Percentiles rank a stretch among this genome's conserved stretches.
Evolutionary conservation across 2,888 invertebrate genomes (phyloP).

Genomic region (Baronia brevicornis): DNA sequence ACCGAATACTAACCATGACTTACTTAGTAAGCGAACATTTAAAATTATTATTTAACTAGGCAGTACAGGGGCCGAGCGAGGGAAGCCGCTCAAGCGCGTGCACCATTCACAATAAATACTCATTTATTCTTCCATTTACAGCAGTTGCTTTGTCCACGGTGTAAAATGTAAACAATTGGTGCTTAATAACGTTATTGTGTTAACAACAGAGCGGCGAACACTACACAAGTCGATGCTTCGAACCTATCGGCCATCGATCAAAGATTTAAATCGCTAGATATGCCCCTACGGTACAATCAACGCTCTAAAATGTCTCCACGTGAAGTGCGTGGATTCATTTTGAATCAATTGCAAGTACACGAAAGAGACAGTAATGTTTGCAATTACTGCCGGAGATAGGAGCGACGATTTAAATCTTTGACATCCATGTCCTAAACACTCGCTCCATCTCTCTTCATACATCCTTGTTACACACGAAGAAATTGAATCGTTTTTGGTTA

Average conservation of each 20-base stretch:
- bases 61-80: conserved; percentile 22
- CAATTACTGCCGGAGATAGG: no score
- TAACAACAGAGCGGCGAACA: no score
- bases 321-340: no score
- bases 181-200: conserved; percentile 38
- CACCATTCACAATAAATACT: conserved; percentile 50
- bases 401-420: no score
- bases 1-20: conserved; percentile 55
- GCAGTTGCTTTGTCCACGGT: conserved; percentile 38
- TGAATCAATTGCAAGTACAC: no score
- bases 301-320: no score
- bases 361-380: no score
- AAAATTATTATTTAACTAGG: conserved; percentile 56
- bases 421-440: no score
- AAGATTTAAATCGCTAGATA: no score
- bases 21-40: conserved; percentile 63
- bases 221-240: no score
- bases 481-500: conserved; percentile 31
- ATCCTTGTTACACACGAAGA: conserved; percentile 31
- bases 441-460: conserved; percentile 14
- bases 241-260: no score
- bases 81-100: conserved; percentile 34
- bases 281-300: no score
- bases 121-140: conserved; percentile 33
- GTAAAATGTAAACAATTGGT: conserved; percentile 41